Evolutionary conservation across 2,888 invertebrate species (phyloP).

Genomic region (Cataglyphis cursor): DNA sequence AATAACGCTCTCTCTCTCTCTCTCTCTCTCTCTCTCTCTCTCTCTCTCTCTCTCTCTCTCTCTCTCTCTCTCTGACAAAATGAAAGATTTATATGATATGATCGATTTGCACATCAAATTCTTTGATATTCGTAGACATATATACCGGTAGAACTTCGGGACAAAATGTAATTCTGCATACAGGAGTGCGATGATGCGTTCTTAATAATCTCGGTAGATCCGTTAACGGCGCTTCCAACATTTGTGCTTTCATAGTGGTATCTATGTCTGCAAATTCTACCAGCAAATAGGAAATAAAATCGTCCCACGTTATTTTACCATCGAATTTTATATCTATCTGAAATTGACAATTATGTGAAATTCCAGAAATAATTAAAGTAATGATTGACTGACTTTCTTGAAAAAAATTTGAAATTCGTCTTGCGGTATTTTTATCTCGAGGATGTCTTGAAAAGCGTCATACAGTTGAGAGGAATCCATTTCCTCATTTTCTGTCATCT

Average conservation of each 20-base stretch:
- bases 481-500: conserved; percentile 70
- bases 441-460: conserved; percentile 73
- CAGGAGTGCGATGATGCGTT: conserved; percentile 91
- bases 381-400: conserved; percentile 87
- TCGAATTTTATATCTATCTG: conserved; percentile 89
- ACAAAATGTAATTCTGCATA: conserved; percentile 90
- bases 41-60: background rate
- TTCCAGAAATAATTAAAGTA: conserved; percentile 1
- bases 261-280: conserved; percentile 91
- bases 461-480: conserved; percentile 75
- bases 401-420: conserved; percentile 90
- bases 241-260: conserved; percentile 89
- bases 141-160: conserved; percentile 88
- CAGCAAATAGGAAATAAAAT: conserved; percentile 92
- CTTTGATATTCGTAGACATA: background rate
- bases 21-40: no score
- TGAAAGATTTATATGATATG: background rate
- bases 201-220: conserved; percentile 88
- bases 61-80: background rate
- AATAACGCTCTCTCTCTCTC: background rate
- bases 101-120: background rate
- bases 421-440: conserved; percentile 82
- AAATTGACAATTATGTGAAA: conserved; percentile 29
- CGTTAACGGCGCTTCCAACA: conserved; percentile 90
- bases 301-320: conserved; percentile 91